Evolutionary conservation across 1,140 invertebrate genomes (phyloP).

Genomic region (Procambarus virginalis): DNA sequence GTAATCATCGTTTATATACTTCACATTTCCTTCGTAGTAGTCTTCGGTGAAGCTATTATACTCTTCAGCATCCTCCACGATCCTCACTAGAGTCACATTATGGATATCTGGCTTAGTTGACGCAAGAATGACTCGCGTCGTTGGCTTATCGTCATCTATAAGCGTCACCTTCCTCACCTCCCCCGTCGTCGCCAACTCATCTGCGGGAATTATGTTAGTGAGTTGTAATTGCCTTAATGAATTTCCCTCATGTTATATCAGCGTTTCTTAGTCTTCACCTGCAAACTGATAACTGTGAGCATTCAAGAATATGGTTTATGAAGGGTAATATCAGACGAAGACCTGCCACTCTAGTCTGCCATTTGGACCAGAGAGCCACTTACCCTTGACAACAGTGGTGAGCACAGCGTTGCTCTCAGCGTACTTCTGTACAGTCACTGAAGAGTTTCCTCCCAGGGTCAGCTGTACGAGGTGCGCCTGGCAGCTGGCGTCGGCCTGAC

Average conservation of each 20-base stretch:
- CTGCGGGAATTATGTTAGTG: neutral
- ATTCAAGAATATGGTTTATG: too few relatives aligned
- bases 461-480: neutral
- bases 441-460: neutral
- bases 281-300: too few relatives aligned
- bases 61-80: neutral
- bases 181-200: neutral
- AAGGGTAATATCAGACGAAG: too few relatives aligned
- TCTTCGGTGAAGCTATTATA: neutral
- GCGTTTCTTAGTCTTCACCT: too few relatives aligned
- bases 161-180: neutral
- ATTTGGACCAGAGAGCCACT: too few relatives aligned
- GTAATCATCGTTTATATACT: neutral
- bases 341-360: too few relatives aligned
- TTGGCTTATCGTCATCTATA: neutral
- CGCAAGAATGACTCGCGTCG: neutral
- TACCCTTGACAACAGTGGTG: neutral
- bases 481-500: neutral
- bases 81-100: neutral
- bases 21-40: neutral
- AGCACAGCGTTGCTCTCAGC: neutral
- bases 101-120: neutral
- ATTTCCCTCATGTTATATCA: too few relatives aligned
- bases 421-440: neutral
- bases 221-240: too few relatives aligned